Base-by-base conservation (phyloP, 1,140 invertebrate species). In the Zaprionus davidi region DNA sequence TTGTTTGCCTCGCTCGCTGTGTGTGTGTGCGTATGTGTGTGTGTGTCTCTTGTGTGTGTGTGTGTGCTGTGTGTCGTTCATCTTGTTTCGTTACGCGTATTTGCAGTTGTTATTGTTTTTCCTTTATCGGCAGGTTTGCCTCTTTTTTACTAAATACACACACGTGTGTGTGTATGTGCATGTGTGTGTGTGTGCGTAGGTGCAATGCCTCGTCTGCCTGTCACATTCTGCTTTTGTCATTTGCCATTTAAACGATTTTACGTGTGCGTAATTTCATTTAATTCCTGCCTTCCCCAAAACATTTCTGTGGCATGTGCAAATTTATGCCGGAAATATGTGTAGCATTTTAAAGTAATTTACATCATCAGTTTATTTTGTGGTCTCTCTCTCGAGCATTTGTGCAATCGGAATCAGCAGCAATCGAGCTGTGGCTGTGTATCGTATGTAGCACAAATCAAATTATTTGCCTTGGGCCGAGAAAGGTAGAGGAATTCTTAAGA, bases 271-370 rank as follows among this genome's bases (percentile, higher is more conserved):
- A 88, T 84, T 88, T 84, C 75, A 88, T 88, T 88, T 69, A 76
- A 88, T 90, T 75, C 20, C 20, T 22, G 5, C 41, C 15, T n/a
- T 2, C 5, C 44, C 67, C 59, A 67, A 82, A 80, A 56, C 76
- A 81, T 79, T 76, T 79, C 60, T 71, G 53, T 68, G 81, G 85
- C 66, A 82, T 82, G 71, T 73, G 59, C 51, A 55, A 70, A 84
- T 81, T 83, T 78, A 90, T 84, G 85, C 85, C 81, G 75, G 64
- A 82, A 90, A 90, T 90, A 88, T 88, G 56, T 76, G n/a, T 53
- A 77, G 70, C 62, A 90, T 90, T 88, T 90, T 68, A 58, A 85
- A 85, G 85, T 68, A 72, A 75, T 71, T 71, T 67, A 56, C 64
- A 24, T 69, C 60, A 70, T 34, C 65, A 36, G 58, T 77, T 73